Conservation (phyloP, 2,797 vertebrate genomes). For the Myotis vivesi region DNA sequence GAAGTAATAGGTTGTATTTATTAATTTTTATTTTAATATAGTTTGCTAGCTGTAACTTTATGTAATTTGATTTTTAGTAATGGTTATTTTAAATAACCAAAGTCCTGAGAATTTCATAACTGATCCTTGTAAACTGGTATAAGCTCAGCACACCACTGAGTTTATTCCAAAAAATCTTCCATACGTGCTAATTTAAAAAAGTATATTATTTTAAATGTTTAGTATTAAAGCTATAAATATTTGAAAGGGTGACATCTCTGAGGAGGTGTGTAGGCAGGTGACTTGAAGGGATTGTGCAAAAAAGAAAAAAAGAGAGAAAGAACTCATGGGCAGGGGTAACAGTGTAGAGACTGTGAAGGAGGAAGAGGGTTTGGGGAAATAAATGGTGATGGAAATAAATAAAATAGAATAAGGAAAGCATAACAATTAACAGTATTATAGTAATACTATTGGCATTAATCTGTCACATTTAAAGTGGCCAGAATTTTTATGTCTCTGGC, state of each 20-base stretch:
- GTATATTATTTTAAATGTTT: slow-evolving; percentile 1
- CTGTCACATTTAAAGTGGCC: neutral
- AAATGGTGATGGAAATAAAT: neutral
- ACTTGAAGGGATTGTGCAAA: neutral
- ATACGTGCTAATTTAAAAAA: neutral
- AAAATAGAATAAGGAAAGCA: neutral
- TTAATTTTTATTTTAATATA: neutral
- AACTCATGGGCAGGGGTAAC: neutral
- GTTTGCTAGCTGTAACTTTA: neutral
- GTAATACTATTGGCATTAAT: neutral
- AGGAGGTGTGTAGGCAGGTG: neutral
- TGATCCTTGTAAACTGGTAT: neutral
- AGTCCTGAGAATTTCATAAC: neutral
- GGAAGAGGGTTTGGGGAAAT: neutral
- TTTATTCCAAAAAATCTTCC: neutral
- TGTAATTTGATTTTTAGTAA: neutral
- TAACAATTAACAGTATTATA: neutral
- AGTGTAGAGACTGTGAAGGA: neutral
- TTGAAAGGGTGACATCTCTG: neutral
- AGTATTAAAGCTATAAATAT: neutral
- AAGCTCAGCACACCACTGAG: neutral
- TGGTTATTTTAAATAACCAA: neutral
- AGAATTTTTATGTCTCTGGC: slow-evolving; percentile 1
- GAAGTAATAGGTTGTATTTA: neutral
- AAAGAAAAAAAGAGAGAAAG: neutral